These are phyloP conservation scores for Platanista minor DNA, from an alignment of 2,113 vertebrate species.

Conservation along the genomic window DNA sequence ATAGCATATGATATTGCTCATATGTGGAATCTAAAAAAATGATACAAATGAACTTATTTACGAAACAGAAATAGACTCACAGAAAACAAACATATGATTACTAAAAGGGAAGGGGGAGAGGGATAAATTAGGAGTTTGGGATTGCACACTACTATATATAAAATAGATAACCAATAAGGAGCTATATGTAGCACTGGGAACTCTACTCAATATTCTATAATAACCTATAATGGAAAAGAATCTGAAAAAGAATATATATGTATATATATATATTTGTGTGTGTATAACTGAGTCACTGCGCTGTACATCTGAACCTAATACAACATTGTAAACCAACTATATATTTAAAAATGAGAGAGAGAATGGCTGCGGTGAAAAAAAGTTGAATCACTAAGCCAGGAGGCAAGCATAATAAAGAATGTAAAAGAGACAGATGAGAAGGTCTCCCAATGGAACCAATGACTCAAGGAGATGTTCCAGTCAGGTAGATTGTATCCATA, in stretches of 20 bases:
- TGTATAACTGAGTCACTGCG: not conserved
- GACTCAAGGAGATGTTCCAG: not conserved
- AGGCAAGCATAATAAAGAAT: not conserved
- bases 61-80: not conserved
- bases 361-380: not conserved
- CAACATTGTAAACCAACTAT: not conserved
- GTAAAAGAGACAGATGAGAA: not conserved
- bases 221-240: not conserved
- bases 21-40: not conserved
- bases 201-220: not conserved
- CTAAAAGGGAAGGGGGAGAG: not conserved
- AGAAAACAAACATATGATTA: not conserved
- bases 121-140: not conserved
- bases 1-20: not conserved
- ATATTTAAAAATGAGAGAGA: not conserved
- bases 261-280: not conserved
- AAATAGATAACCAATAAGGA: not conserved
- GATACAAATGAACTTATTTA: not conserved
- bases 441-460: not conserved
- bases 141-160: not conserved
- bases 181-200: not conserved
- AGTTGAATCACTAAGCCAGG: not conserved
- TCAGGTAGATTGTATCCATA: not conserved
- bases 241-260: not conserved
- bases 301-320: not conserved